Base-by-base conservation (phyloP, 2,797 vertebrate genomes). In the Alfaro cultratus region DNA sequence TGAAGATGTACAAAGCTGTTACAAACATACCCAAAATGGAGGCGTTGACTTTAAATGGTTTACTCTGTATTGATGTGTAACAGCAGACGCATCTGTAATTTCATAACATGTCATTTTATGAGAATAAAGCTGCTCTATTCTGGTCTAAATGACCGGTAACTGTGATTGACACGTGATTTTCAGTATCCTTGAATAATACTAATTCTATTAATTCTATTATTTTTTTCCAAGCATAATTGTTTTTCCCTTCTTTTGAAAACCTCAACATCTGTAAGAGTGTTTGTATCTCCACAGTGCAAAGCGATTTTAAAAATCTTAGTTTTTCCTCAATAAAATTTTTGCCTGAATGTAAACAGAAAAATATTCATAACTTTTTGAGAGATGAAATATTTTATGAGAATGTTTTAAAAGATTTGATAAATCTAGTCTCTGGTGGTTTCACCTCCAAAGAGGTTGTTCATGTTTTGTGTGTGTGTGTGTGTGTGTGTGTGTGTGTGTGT, bases 381-480 rank as follows among this genome's bases (percentile, higher is more conserved):
- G 15, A 62, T 11, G 2, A 68, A 41, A 41, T 39, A 26, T 26
- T 39, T 68, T 1, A 39, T 68, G 64, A 26, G 5, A 68, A 41
- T 3, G 23, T 5, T 39, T 68, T 0, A 41, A 39, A 76, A 21
- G 0, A 36, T 47, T 31, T 29, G 12, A 46, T 64, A 64, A 5
- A 57, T 18, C 31, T 4, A 18, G 23, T n/a, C 5, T n/a, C 18
- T 64, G 6, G 23, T n/a, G 43, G 67, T 68, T 76, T 2, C 5
- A 43, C 18, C n/a, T 4, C 71, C 3, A 31, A 18, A 46, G 47
- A 39, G 4, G 23, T 2, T 12, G 34, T 62, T 73, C 49, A 0
- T 51, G 51, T 80, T 68, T 68, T 29, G 13, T 26, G 4, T 46
- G 13, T 43, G 41, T 41, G 39, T 73, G 41, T 74, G 74, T 74